Percentiles rank a stretch among this genome's conserved stretches.
Evolutionary conservation across 2,888 invertebrate genomes (phyloP).

Genomic region (Osmoderma eremita): DNA sequence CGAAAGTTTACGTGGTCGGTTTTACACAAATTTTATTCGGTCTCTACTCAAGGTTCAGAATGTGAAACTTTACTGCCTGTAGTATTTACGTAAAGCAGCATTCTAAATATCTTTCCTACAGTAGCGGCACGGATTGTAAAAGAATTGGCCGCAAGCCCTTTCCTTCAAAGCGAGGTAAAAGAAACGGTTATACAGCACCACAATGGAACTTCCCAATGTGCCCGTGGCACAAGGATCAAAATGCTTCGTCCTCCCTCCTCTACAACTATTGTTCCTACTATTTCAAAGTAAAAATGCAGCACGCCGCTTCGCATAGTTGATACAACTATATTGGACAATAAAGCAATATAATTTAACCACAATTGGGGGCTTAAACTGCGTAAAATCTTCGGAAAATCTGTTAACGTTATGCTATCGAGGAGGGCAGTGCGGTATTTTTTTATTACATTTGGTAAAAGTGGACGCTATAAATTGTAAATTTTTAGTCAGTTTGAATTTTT

Average conservation of each 20-base stretch:
- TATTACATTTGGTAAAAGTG: constrained; percentile 31
- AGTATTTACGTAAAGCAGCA: constrained; percentile 1
- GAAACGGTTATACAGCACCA: constrained; percentile 1
- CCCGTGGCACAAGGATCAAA: background rate
- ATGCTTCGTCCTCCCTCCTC: background rate
- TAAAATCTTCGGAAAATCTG: constrained; percentile 41
- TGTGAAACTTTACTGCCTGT: constrained; percentile 43
- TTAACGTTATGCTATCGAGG: background rate
- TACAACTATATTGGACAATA: constrained; percentile 49
- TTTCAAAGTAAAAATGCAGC: constrained; percentile 24
- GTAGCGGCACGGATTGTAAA: constrained; percentile 50
- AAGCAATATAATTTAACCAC: constrained; percentile 51
- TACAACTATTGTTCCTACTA: constrained; percentile 36
- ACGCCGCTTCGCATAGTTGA: constrained; percentile 43
- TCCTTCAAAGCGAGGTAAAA: constrained; percentile 43
- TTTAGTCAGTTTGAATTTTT: constrained; percentile 10
- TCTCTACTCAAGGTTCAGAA: constrained; percentile 48
- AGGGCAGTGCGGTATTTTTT: constrained; percentile 15
- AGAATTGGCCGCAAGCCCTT: constrained; percentile 51
- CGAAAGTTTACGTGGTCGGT: constrained; percentile 61
- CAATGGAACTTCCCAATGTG: background rate
- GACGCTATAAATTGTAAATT: constrained; percentile 29
- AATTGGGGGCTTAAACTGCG: constrained; percentile 43
- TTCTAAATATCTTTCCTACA: constrained; percentile 45
- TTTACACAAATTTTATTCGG: constrained; percentile 61